A percentile compares a stretch with the other conserved stretches of the same genome.
phyloP scores from a whole-genome alignment of 2,113 vertebrate genomes.

The Lichenostomus cassidix region DNA sequence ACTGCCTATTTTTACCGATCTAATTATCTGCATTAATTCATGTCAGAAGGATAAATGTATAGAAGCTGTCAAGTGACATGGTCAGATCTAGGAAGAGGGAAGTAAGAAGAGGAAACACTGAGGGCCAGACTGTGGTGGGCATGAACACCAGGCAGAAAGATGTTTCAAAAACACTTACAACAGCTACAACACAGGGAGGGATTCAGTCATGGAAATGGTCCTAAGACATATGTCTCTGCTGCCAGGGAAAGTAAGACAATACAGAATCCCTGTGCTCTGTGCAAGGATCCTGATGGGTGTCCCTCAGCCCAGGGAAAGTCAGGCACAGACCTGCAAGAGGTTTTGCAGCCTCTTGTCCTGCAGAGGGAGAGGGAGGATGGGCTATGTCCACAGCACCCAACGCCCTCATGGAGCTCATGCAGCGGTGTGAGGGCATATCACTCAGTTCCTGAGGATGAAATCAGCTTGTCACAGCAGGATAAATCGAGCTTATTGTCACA shows the following conservation, averaged over 20 bases:
- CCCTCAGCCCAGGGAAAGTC: neutral
- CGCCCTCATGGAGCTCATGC: neutral
- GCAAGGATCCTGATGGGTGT: neutral
- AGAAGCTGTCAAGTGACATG: neutral
- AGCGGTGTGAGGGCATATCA: accelerated
- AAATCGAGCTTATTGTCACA: neutral
- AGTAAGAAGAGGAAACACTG: neutral
- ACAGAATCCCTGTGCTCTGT: neutral
- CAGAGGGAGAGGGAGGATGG: neutral
- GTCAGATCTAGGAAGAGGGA: neutral
- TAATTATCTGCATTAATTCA: neutral
- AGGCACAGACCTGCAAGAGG: neutral
- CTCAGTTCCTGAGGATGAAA: neutral
- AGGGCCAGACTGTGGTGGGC: neutral
- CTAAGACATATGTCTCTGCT: neutral
- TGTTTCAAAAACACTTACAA: neutral
- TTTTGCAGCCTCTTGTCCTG: neutral
- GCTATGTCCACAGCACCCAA: neutral
- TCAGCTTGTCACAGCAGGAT: neutral
- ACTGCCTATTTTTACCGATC: neutral
- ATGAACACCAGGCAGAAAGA: neutral
- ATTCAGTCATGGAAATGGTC: neutral
- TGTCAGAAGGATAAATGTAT: neutral
- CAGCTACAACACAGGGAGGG: neutral
- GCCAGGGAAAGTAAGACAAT: neutral